These are phyloP conservation scores for Goniozus legneri DNA, from an alignment of 1,140 invertebrate species.

Conservation along the genomic window DNA sequence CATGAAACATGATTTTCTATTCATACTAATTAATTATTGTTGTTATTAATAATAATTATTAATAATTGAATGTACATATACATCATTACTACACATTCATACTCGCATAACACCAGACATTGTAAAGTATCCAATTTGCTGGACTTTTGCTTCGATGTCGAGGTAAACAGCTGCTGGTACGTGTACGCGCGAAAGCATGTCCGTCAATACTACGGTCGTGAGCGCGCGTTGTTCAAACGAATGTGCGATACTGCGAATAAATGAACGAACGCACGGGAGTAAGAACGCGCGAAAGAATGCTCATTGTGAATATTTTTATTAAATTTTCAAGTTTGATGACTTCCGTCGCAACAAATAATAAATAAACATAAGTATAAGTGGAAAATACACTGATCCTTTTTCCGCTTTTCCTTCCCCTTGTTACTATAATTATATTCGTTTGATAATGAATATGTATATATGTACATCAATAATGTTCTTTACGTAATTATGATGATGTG, in stretches of 20 bases:
- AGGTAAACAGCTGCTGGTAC: too few relatives aligned
- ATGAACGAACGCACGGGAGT: conserved; percentile 25
- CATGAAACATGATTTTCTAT: conserved; percentile 51
- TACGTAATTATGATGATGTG: neutral
- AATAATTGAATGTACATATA: conserved; percentile 55
- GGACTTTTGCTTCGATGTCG: too few relatives aligned
- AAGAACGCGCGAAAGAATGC: conserved; percentile 48
- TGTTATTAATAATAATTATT: conserved; percentile 55
- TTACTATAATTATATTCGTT: neutral
- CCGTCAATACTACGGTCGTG: conserved; percentile 16
- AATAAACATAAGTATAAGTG: conserved; percentile 54
- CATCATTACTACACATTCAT: conserved; percentile 35
- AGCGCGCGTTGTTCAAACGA: conserved; percentile 21
- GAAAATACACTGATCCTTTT: conserved; percentile 23
- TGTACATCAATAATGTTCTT: neutral
- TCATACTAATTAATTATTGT: conserved; percentile 52
- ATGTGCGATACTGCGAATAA: conserved; percentile 18
- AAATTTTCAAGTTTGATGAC: conserved; percentile 58
- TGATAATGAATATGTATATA: neutral
- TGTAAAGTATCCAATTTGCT: conserved; percentile 22
- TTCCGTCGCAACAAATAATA: conserved; percentile 56
- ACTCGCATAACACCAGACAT: conserved; percentile 30
- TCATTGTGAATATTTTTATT: conserved; percentile 58
- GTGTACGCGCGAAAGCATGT: conserved; percentile 22
- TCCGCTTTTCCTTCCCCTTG: neutral